Conservation (phyloP, 2,888 invertebrate genomes). For the Aspidiotus rigidus region DNA sequence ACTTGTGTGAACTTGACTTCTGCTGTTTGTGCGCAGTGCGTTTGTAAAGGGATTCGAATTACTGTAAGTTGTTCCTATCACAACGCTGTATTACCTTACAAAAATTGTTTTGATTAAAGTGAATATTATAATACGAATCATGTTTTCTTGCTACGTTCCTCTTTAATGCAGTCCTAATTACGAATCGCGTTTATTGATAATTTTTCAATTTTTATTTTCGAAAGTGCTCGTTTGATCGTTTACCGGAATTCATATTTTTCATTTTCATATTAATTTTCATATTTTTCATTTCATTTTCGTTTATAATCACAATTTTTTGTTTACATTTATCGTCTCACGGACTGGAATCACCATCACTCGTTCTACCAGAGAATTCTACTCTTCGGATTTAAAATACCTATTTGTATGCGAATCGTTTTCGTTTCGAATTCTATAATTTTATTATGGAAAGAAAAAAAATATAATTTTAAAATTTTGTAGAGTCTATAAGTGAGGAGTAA, state of each 20-base stretch:
- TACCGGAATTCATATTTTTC: not conserved
- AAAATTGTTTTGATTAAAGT: not conserved
- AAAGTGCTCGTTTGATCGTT: not conserved
- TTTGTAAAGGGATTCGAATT: not conserved
- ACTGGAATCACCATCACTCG: too few relatives aligned
- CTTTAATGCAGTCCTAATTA: too few relatives aligned
- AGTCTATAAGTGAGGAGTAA: not conserved
- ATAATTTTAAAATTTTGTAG: not conserved
- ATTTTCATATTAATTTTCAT: too few relatives aligned
- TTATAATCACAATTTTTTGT: too few relatives aligned
- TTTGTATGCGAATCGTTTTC: constrained; percentile 2
- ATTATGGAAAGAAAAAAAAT: constrained; percentile 6
- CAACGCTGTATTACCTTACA: not conserved
- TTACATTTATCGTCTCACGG: too few relatives aligned
- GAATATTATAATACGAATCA: too few relatives aligned
- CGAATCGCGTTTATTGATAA: too few relatives aligned
- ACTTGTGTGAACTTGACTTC: constrained; percentile 2
- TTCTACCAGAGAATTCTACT: too few relatives aligned
- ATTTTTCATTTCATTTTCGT: too few relatives aligned
- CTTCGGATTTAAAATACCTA: not conserved
- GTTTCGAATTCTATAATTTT: not conserved
- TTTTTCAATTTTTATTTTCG: not conserved
- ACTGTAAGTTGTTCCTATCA: not conserved
- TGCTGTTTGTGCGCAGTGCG: not conserved
- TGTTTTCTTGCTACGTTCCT: too few relatives aligned